phyloP scores from a whole-genome alignment of 2,888 invertebrate genomes.

The Mythimna vitellina region DNA sequence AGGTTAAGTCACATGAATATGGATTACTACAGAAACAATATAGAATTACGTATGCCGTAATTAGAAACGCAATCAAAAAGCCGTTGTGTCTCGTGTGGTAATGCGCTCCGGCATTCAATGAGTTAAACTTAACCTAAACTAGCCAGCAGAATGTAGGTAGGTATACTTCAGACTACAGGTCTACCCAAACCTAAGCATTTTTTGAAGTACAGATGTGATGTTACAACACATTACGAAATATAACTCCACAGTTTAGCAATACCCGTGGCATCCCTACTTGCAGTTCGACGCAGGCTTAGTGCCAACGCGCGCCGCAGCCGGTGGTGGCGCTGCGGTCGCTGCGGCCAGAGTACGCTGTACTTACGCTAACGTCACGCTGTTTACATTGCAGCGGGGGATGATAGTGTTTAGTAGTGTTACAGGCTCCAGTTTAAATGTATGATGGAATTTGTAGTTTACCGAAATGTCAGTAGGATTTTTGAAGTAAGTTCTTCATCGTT shows the following conservation, averaged over 20 bases:
- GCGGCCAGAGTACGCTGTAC: constrained; percentile 12
- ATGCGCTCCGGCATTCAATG: too few species aligned
- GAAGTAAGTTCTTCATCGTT: not conserved
- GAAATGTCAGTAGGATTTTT: not conserved
- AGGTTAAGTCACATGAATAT: too few species aligned
- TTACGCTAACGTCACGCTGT: constrained; percentile 23
- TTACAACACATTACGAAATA: not conserved
- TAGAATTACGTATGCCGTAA: too few species aligned
- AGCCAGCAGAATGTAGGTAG: too few species aligned
- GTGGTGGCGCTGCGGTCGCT: constrained; percentile 43
- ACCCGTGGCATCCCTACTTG: constrained; percentile 17
- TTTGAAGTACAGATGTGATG: not conserved
- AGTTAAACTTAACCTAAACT: too few species aligned
- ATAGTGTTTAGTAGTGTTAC: constrained; percentile 9
- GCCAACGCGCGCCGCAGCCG: constrained; percentile 29
- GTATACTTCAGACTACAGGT: too few species aligned
- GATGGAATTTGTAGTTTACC: constrained; percentile 1
- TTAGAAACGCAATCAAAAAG: too few species aligned
- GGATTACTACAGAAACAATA: too few species aligned
- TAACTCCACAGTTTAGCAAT: not conserved
- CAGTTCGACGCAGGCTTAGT: constrained; percentile 16
- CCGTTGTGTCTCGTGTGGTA: too few species aligned
- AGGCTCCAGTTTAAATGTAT: constrained; percentile 21
- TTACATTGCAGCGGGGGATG: constrained; percentile 9
- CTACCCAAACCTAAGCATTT: not conserved